These are phyloP conservation scores for Antheraea assamensis DNA, from an alignment of 2,888 invertebrate genomes.

Conservation along the genomic window DNA sequence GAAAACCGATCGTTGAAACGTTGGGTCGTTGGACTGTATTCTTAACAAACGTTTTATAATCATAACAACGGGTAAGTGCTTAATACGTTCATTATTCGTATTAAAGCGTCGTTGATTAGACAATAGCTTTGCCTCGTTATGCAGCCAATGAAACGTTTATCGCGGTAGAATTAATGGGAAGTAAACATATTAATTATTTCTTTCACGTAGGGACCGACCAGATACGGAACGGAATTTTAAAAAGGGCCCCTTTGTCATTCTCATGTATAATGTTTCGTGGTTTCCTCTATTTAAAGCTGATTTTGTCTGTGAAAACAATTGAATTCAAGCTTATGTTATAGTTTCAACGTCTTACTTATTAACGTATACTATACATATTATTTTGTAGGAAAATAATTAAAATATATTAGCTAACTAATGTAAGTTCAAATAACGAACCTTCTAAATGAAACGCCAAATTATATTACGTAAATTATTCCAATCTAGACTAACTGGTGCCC, in stretches of 20 bases:
- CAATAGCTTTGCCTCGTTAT: neutral
- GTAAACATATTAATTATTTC: constrained; percentile 10
- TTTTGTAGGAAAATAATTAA: constrained; percentile 1
- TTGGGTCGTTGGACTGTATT: constrained; percentile 32
- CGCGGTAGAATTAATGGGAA: constrained; percentile 11
- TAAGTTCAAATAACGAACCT: too few species aligned
- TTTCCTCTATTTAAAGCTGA: neutral
- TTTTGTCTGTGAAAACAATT: neutral
- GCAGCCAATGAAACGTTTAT: constrained; percentile 12
- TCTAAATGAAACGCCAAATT: too few species aligned
- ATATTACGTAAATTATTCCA: too few species aligned
- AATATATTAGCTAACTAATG: neutral
- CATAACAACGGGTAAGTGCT: constrained; percentile 21
- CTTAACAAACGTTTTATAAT: constrained; percentile 26
- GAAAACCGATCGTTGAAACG: constrained; percentile 14
- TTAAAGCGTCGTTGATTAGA: constrained; percentile 15
- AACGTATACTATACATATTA: neutral
- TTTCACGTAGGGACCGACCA: neutral
- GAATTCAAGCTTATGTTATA: neutral
- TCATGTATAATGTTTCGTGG: neutral
- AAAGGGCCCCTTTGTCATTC: constrained; percentile 4
- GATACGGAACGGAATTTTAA: constrained; percentile 13
- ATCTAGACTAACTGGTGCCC: too few species aligned
- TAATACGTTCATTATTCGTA: constrained; percentile 17
- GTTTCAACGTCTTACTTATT: too few species aligned